Conservation (phyloP, 2,797 vertebrate species). For the Darevskia mixta region DNA sequence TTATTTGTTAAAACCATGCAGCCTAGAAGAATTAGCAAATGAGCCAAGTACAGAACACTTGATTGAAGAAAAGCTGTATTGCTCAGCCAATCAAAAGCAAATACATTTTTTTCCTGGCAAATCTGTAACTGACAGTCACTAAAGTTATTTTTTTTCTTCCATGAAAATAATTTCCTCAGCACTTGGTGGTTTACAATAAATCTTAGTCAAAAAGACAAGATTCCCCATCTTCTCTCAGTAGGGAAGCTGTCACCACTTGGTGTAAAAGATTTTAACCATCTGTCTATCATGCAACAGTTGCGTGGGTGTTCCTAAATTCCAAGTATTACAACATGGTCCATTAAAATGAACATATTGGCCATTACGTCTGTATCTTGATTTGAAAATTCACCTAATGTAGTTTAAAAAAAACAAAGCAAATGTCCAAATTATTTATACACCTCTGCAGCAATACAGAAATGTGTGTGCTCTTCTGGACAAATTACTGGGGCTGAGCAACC, state of each 20-base stretch:
- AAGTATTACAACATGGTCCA: conserved; percentile 60
- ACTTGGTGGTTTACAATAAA: conserved; percentile 27
- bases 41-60: not conserved
- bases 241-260: conserved; percentile 56
- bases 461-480: not conserved
- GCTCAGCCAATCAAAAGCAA: conserved; percentile 18
- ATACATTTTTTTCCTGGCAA: conserved; percentile 16
- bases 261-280: conserved; percentile 69
- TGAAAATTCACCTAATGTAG: not conserved
- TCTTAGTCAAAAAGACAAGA: conserved; percentile 60
- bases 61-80: conserved; percentile 2
- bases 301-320: conserved; percentile 61
- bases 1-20: not conserved
- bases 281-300: conserved; percentile 56
- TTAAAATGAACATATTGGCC: conserved; percentile 43
- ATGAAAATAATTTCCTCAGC: conserved; percentile 22
- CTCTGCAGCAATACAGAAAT: not conserved
- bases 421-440: not conserved
- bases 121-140: conserved; percentile 9
- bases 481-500: not conserved
- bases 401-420: not conserved
- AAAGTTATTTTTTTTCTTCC: not conserved
- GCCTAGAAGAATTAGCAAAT: not conserved
- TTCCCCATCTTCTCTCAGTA: conserved; percentile 63
- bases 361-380: not conserved